These are phyloP conservation scores for Molossus molossus DNA, from an alignment of 2,797 vertebrate species.

Conservation along the genomic window DNA sequence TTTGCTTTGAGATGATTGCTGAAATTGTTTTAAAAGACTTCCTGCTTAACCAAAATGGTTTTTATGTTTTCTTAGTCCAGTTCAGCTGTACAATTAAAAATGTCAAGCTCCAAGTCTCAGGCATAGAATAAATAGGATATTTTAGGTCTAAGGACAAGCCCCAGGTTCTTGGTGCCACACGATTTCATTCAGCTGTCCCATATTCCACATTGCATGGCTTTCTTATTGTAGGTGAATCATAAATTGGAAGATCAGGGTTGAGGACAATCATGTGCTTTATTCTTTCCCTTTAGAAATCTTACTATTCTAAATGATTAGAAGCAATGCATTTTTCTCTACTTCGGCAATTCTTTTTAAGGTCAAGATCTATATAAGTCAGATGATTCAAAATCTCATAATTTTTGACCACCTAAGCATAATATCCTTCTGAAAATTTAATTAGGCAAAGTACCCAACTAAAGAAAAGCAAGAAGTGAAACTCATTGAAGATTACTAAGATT, in stretches of 20 bases:
- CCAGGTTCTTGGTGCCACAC: neutral
- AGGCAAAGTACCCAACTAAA: conserved; percentile 8
- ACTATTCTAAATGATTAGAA: neutral
- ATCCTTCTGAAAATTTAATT: conserved; percentile 44
- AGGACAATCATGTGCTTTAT: neutral
- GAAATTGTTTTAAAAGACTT: conserved; percentile 57
- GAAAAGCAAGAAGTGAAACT: conserved; percentile 46
- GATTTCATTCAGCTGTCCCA: neutral
- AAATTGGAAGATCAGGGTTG: neutral
- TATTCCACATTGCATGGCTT: neutral
- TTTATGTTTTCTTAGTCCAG: conserved; percentile 19
- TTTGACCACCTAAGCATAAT: conserved; percentile 28
- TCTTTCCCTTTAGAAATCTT: neutral
- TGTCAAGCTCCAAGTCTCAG: neutral
- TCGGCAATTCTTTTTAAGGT: neutral
- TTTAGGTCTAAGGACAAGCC: neutral
- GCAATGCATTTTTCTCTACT: neutral
- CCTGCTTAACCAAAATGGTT: conserved; percentile 20
- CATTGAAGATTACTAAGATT: conserved; percentile 46
- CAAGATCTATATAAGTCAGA: conserved; percentile 19
- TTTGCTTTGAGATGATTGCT: conserved; percentile 49
- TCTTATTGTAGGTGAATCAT: neutral
- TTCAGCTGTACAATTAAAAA: conserved; percentile 32
- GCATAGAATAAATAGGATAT: neutral
- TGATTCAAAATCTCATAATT: conserved; percentile 20